A percentile compares a stretch with the other conserved stretches of the same genome.
Evolutionary conservation across 2,888 invertebrate species (phyloP).

Genomic region (Merodon equestris): DNA sequence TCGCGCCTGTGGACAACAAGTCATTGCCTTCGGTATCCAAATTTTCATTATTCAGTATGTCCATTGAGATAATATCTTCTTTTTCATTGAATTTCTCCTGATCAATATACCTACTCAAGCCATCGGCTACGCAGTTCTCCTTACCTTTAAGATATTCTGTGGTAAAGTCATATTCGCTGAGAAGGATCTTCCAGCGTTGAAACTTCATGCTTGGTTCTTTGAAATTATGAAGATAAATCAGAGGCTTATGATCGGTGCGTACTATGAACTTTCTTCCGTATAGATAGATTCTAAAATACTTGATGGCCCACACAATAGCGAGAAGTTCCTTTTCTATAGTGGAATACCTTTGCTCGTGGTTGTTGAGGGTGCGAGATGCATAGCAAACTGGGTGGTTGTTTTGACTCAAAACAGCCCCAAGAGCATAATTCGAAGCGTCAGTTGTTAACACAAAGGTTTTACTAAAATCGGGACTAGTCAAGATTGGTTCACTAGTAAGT

Average conservation of each 20-base stretch:
- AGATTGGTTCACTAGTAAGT: conserved; percentile 23
- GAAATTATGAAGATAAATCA: conserved; percentile 74
- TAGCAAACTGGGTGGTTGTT: conserved; percentile 70
- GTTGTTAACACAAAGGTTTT: conserved; percentile 50
- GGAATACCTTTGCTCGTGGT: conserved; percentile 69
- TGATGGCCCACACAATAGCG: conserved; percentile 69
- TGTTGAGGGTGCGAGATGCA: conserved; percentile 70
- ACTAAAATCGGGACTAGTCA: conserved; percentile 51
- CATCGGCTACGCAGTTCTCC: conserved; percentile 49
- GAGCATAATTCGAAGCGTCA: conserved; percentile 63
- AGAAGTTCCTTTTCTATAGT: conserved; percentile 74
- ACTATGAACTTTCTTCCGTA: conserved; percentile 72
- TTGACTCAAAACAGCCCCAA: conserved; percentile 69
- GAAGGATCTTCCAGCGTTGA: conserved; percentile 74
- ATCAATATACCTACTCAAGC: conserved; percentile 52
- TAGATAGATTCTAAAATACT: conserved; percentile 74
- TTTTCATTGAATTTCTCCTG: background rate
- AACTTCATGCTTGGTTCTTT: conserved; percentile 75
- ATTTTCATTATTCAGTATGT: no score
- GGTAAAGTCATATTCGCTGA: conserved; percentile 72
- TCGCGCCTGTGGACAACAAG: conserved; percentile 14
- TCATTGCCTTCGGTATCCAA: no score
- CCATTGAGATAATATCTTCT: no score
- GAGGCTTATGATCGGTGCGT: conserved; percentile 75
- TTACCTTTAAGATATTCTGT: conserved; percentile 70